phyloP scores from a whole-genome alignment of 2,113 vertebrate genomes.

The Meriones unguiculatus region DNA sequence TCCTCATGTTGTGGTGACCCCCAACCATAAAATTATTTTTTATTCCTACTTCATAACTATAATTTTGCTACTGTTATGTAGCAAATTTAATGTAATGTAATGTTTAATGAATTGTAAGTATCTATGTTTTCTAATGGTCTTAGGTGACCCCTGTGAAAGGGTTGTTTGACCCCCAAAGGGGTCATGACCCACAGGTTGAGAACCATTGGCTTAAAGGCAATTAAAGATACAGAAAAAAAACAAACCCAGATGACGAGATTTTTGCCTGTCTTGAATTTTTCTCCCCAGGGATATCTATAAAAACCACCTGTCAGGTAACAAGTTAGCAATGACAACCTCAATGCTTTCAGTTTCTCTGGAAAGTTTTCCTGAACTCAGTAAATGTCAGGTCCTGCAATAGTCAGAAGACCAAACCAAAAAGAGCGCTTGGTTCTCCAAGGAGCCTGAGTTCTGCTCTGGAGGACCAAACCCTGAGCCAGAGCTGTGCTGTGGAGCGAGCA shows the following conservation, averaged over 20 bases:
- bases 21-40: background rate
- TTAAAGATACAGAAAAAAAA: background rate
- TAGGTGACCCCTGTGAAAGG: background rate
- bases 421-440: background rate
- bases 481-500: background rate
- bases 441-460: background rate
- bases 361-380: background rate
- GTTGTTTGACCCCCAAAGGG: background rate
- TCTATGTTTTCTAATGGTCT: background rate
- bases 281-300: background rate
- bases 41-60: background rate
- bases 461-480: background rate
- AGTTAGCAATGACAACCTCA: background rate
- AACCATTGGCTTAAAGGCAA: constrained; percentile 25
- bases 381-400: background rate
- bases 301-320: background rate
- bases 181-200: background rate
- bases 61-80: background rate
- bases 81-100: too few relatives aligned
- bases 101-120: background rate
- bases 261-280: background rate
- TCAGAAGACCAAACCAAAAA: background rate
- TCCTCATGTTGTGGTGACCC: background rate
- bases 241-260: background rate
- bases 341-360: background rate